phyloP scores from a whole-genome alignment of 1,140 invertebrate species.

The Uloborus diversus region DNA sequence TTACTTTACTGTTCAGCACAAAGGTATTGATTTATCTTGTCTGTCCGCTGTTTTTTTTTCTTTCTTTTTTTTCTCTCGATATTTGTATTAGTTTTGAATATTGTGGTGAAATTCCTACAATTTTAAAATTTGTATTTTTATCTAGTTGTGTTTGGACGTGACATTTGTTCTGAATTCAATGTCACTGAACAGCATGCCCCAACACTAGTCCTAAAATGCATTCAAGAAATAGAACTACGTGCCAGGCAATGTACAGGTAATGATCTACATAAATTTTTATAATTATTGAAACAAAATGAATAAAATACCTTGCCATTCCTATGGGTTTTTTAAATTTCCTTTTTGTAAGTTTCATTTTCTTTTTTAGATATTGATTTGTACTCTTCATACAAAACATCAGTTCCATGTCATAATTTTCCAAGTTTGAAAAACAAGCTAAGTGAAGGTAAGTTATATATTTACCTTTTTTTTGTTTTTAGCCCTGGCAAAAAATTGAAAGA shows the following conservation, averaged over 20 bases:
- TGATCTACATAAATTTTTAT: not conserved
- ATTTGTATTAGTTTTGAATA: too few relatives aligned
- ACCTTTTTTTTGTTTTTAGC: not conserved
- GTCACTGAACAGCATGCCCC: conserved; percentile 70
- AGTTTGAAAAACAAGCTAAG: conserved; percentile 74
- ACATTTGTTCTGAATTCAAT: conserved; percentile 73
- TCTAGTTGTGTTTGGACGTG: conserved; percentile 71
- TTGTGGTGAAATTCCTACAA: conserved; percentile 25
- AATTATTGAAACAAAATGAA: not conserved
- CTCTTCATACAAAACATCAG: conserved; percentile 74
- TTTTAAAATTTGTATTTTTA: conserved; percentile 10
- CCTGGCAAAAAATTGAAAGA: too few relatives aligned
- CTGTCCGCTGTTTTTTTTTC: too few relatives aligned
- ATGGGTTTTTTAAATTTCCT: not conserved
- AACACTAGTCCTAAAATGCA: conserved; percentile 72
- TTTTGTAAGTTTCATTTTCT: not conserved
- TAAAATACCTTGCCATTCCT: not conserved
- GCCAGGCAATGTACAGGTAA: conserved; percentile 66
- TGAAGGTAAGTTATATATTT: conserved; percentile 68
- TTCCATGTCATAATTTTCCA: conserved; percentile 72
- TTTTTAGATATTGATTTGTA: conserved; percentile 70
- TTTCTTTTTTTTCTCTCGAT: too few relatives aligned
- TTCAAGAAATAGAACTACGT: conserved; percentile 73
- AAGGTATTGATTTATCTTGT: too few relatives aligned
- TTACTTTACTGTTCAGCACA: too few relatives aligned